Base-by-base conservation (phyloP, 2,888 invertebrate species). In the Seladonia tumulorum region DNA sequence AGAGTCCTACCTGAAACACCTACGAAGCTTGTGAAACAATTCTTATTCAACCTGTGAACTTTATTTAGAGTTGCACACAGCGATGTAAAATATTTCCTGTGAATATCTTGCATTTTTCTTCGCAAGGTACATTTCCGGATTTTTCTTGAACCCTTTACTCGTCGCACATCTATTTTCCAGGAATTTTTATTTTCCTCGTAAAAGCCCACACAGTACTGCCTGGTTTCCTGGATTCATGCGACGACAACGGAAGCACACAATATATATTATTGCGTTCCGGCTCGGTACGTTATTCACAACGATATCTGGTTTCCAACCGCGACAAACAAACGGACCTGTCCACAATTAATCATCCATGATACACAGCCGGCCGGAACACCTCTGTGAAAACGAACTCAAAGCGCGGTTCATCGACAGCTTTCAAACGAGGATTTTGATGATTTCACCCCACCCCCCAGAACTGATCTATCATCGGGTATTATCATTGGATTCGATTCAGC, bases 401-500 rank as follows among this genome's bases (percentile, higher is more conserved):
- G 25, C 60, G 25, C 25, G 25, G 35, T 16, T 71, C 25, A n/a
- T 66, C 29, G 25, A 73, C 25, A 22, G 73, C 35, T 82, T 73
- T 45, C 22, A 7, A 35, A 16, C 42, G 8, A 39, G 66, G 57
- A 49, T 80, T 79, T 74, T 29, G 22, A 60, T 39, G 73, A 29
- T 60, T 49, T 60, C 25, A 60, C 5, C 49, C 2, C n/a, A n/a
- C 5, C 35, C 5, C 7, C 18, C 18, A 0, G 8, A 18, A 49
- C 7, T 49, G 18, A 49, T 49, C 49, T 49, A 49, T 2, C 18
- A 2, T 12, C 1, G n/a, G 57, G 60, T 14, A 12, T 60, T 25
- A 60, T 10, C 47, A 18, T 29, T 7, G 35, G 7, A 66, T 18
- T 16, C 29, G 66, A 29, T 35, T 35, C 66, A 7, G 49, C 18